A percentile compares a stretch with the other conserved stretches of the same genome.
phyloP scores from a whole-genome alignment of 1,140 invertebrate species.

The Pachypsylla venusta region DNA sequence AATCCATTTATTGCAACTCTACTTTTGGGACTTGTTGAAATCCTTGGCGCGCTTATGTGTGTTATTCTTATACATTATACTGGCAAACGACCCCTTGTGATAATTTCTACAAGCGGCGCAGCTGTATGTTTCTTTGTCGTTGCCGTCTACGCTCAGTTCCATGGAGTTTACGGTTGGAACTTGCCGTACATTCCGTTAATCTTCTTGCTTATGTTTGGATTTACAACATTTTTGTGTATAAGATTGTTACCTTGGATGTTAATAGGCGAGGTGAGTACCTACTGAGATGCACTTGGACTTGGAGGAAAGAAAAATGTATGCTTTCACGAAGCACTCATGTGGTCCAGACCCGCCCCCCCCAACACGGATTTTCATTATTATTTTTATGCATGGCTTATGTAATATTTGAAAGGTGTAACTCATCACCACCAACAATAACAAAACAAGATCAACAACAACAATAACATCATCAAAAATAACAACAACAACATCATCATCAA shows the following conservation, averaged over 20 bases:
- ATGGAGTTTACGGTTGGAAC: neutral
- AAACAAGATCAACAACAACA: too few relatives aligned
- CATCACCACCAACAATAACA: too few relatives aligned
- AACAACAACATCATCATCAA: too few relatives aligned
- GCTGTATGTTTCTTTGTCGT: slow-evolving; percentile 43
- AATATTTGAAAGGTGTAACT: too few relatives aligned
- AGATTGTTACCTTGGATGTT: slow-evolving; percentile 58
- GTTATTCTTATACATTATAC: slow-evolving; percentile 47
- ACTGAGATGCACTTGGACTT: too few relatives aligned
- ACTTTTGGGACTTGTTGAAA: slow-evolving; percentile 46
- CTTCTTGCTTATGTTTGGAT: slow-evolving; percentile 45
- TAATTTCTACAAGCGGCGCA: slow-evolving; percentile 46
- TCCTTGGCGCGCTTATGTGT: slow-evolving; percentile 44
- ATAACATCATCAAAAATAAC: too few relatives aligned
- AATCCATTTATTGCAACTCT: slow-evolving; percentile 55
- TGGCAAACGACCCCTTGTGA: slow-evolving; percentile 48
- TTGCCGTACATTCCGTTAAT: slow-evolving; percentile 45
- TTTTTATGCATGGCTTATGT: too few relatives aligned
- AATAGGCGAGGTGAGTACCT: slow-evolving; percentile 45
- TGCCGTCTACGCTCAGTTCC: slow-evolving; percentile 36
- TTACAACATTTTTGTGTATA: slow-evolving; percentile 50
- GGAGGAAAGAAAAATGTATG: too few relatives aligned
- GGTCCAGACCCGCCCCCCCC: too few relatives aligned
- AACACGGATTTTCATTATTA: too few relatives aligned
- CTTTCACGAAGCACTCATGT: too few relatives aligned